A percentile compares a stretch with the other conserved stretches of the same genome.
Conservation (phyloP, 1,140 invertebrate genomes). For the Tetramorium parvispinum region DNA sequence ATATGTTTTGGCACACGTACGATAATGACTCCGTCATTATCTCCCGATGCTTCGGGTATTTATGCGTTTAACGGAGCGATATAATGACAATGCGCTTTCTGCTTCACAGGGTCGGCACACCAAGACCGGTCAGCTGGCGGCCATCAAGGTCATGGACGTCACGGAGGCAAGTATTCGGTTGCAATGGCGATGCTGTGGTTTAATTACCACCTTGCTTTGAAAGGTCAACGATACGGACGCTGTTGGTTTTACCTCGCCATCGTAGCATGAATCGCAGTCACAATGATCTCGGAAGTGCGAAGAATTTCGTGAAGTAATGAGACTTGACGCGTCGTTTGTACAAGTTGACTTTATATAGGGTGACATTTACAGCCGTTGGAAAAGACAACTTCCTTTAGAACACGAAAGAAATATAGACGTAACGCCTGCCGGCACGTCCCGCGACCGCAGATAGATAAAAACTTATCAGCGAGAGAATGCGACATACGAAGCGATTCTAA, state of each 20-base stretch:
- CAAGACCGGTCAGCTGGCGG: constrained; percentile 99
- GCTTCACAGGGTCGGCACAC: constrained; percentile 97
- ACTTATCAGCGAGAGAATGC: constrained; percentile 31
- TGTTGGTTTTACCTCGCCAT: background rate
- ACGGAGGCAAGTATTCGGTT: constrained; percentile 90
- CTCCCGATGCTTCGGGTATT: background rate
- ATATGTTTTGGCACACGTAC: background rate
- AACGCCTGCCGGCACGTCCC: background rate
- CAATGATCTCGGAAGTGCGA: background rate
- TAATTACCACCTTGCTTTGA: background rate
- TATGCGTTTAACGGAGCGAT: background rate
- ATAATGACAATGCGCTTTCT: constrained; percentile 60
- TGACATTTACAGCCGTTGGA: background rate
- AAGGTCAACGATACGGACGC: background rate
- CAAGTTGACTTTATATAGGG: background rate
- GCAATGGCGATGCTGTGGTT: background rate
- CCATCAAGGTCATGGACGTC: constrained; percentile 99
- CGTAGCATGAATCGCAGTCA: too few species aligned
- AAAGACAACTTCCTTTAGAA: background rate
- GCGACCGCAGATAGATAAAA: constrained; percentile 33
- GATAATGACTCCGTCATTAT: background rate
- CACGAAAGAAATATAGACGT: background rate
- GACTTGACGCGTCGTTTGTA: background rate
- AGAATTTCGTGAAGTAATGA: background rate
- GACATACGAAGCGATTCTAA: constrained; percentile 24